These are phyloP conservation scores for Encarsia formosa DNA, from an alignment of 2,888 invertebrate genomes.

Conservation along the genomic window DNA sequence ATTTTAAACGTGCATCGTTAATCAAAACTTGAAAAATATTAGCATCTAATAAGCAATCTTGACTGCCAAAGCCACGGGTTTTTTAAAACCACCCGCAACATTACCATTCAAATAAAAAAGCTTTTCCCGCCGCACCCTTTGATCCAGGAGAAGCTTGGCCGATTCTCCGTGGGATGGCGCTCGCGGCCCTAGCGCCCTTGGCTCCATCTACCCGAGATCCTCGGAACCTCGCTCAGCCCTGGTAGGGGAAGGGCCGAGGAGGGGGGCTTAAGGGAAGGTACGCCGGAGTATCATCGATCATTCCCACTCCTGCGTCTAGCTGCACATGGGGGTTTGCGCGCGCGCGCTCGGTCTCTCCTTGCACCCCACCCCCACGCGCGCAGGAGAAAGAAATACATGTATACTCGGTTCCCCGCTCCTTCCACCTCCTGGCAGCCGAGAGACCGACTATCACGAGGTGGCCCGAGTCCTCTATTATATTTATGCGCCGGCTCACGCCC, in stretches of 20 bases:
- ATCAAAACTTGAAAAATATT: too few species aligned
- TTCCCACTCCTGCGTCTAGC: too few species aligned
- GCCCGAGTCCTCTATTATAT: conserved; percentile 45
- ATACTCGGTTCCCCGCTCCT: conserved; percentile 22
- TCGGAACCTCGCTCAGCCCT: conserved; percentile 35
- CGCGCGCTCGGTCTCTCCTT: conserved; percentile 43
- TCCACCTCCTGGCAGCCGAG: conserved; percentile 36
- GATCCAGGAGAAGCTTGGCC: conserved; percentile 33
- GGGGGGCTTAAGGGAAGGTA: conserved; percentile 42
- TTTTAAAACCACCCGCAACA: too few species aligned
- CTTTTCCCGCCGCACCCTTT: conserved; percentile 17
- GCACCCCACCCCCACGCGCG: conserved; percentile 34
- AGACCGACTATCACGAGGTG: conserved; percentile 48
- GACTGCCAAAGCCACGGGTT: too few species aligned
- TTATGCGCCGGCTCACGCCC: conserved; percentile 49
- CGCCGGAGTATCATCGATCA: conserved; percentile 52
- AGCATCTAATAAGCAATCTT: too few species aligned
- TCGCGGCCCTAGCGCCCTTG: not conserved
- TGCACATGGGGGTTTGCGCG: too few species aligned
- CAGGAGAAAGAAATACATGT: conserved; percentile 2
- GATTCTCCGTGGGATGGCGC: conserved; percentile 34
- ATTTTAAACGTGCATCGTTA: too few species aligned
- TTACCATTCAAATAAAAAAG: too few species aligned
- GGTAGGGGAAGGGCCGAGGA: not conserved
- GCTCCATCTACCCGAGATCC: conserved; percentile 38